Evolutionary conservation across 2,888 invertebrate genomes (phyloP).

Genomic region (Zygogramma bicolorata): DNA sequence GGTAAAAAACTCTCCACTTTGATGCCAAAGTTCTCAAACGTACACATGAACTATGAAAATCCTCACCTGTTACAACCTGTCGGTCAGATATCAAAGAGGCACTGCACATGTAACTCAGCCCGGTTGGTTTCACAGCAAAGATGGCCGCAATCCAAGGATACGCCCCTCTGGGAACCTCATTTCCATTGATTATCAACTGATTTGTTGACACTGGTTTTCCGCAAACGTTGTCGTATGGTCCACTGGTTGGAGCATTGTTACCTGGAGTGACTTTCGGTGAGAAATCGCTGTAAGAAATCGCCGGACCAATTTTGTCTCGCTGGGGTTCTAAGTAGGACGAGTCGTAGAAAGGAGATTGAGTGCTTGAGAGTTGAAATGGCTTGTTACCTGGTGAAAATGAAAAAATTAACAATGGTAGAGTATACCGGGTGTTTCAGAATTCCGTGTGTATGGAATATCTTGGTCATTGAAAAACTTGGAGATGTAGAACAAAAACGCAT

Average conservation of each 20-base stretch:
- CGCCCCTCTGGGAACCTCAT: slow-evolving; percentile 56
- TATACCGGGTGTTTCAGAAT: too few species aligned
- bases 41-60: neutral
- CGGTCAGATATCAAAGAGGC: slow-evolving; percentile 60
- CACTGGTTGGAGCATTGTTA: slow-evolving; percentile 15
- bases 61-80: slow-evolving; percentile 62
- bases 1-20: too few species aligned
- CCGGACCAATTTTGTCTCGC: neutral
- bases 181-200: slow-evolving; percentile 59
- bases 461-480: too few species aligned
- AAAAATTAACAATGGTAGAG: too few species aligned
- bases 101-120: slow-evolving; percentile 62
- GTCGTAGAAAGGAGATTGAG: neutral
- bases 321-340: neutral
- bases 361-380: neutral
- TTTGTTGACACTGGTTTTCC: slow-evolving; percentile 58
- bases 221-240: slow-evolving; percentile 49
- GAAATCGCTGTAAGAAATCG: neutral
- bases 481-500: too few species aligned
- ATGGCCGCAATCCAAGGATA: slow-evolving; percentile 65
- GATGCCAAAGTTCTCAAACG: too few species aligned
- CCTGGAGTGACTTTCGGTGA: slow-evolving; percentile 12
- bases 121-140: slow-evolving; percentile 58
- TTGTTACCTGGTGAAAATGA: neutral
- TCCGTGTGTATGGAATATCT: too few species aligned